phyloP scores from a whole-genome alignment of 2,888 invertebrate species.

The Dicroscelio sp. region DNA sequence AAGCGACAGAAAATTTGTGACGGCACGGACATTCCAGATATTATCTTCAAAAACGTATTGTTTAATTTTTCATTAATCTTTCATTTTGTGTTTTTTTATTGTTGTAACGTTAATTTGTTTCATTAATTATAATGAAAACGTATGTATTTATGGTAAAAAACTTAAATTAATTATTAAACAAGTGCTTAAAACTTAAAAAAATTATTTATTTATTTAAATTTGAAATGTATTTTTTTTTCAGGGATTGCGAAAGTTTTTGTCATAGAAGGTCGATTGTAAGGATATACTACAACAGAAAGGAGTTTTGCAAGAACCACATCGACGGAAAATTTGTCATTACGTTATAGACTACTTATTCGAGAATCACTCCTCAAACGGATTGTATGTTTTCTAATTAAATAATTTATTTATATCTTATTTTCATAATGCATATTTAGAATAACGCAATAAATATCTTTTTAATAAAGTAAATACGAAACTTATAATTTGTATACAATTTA shows the following conservation, averaged over 20 bases:
- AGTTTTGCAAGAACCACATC: neutral
- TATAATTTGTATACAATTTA: neutral
- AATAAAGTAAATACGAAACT: neutral
- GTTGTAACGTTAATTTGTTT: too few relatives aligned
- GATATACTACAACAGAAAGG: neutral
- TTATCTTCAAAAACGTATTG: neutral
- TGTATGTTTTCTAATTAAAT: conserved; percentile 2
- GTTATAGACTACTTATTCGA: conserved; percentile 23
- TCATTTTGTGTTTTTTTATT: neutral
- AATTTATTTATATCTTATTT: neutral
- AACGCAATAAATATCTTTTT: too few relatives aligned
- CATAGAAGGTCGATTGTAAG: conserved; percentile 5
- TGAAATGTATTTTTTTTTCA: neutral
- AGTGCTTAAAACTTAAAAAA: neutral
- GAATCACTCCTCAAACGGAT: neutral
- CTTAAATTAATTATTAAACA: neutral
- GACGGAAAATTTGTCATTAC: conserved; percentile 28
- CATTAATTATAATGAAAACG: too few relatives aligned
- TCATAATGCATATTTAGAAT: too few relatives aligned
- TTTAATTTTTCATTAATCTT: neutral
- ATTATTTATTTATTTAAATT: neutral
- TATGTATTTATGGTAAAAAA: too few relatives aligned
- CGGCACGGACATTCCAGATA: neutral
- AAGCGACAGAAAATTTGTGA: neutral
- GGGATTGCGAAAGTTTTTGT: conserved; percentile 15